Conservation (phyloP, 2,797 vertebrate genomes). For the Typhlichthys eigenmanni region DNA sequence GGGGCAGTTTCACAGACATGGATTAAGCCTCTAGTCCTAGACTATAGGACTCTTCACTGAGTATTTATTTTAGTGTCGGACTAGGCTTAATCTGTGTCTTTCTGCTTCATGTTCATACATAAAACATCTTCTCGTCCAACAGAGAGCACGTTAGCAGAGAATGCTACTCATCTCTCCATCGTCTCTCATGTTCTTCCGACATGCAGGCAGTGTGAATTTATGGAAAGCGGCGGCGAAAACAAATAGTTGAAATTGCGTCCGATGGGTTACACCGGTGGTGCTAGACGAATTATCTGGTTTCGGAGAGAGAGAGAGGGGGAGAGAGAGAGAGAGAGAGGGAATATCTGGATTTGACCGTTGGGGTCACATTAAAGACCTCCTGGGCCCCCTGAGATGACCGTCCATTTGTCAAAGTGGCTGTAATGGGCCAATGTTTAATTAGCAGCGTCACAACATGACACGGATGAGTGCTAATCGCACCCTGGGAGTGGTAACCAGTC, state of each 20-base stretch:
- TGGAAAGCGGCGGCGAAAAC: conserved; percentile 58
- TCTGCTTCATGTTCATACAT: conserved; percentile 11
- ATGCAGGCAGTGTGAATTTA: conserved; percentile 59
- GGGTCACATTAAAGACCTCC: conserved; percentile 54
- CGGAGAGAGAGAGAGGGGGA: too few species aligned
- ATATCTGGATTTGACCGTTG: conserved; percentile 54
- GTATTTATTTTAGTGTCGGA: too few species aligned
- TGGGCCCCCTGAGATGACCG: conserved; percentile 48
- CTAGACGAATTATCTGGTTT: conserved; percentile 43
- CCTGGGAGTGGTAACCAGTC: conserved; percentile 39
- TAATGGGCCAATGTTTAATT: conserved; percentile 72
- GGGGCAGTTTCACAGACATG: background rate
- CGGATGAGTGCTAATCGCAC: conserved; percentile 63
- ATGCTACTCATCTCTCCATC: conserved; percentile 2
- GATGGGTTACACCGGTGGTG: conserved; percentile 42
- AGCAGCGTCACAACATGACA: conserved; percentile 63
- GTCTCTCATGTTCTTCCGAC: conserved; percentile 32
- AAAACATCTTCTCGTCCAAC: background rate
- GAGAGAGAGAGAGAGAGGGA: conserved; percentile 18
- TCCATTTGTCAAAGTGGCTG: conserved; percentile 60
- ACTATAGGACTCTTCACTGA: too few species aligned
- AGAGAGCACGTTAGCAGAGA: conserved; percentile 20
- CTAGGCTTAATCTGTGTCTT: conserved; percentile 6
- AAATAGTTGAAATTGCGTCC: conserved; percentile 63
- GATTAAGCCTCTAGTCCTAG: too few species aligned